Conservation (phyloP, 2,113 vertebrate species). For the Daphoenositta chrysoptera region DNA sequence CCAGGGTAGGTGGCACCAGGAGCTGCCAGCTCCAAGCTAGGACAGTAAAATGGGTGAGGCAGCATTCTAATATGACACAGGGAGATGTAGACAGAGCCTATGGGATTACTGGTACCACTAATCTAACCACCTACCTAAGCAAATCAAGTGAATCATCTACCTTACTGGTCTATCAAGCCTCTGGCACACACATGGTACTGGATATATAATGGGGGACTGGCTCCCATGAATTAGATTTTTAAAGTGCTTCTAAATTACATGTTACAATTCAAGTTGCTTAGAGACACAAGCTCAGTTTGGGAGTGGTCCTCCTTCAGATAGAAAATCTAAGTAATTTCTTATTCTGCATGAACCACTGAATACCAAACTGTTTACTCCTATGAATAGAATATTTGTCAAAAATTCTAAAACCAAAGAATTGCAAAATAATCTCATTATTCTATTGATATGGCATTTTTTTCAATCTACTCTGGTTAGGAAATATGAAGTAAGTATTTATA, state of each 20-base stretch:
- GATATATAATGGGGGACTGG: not conserved
- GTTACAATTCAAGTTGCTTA: not conserved
- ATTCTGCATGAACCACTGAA: not conserved
- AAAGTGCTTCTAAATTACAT: not conserved
- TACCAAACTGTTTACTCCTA: not conserved
- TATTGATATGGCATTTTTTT: not conserved
- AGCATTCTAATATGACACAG: not conserved
- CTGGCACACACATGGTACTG: not conserved
- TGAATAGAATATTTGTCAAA: not conserved
- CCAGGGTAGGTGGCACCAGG: not conserved
- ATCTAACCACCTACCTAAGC: conserved; percentile 23
- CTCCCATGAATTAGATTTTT: not conserved
- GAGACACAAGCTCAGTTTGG: not conserved
- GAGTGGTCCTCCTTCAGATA: not conserved
- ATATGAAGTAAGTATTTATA: not conserved
- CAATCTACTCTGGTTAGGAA: not conserved
- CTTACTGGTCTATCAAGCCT: not conserved
- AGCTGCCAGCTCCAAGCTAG: not conserved
- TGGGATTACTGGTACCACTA: not conserved
- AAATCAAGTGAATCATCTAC: conserved; percentile 41
- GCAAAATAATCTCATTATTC: not conserved
- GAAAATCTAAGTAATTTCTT: not conserved
- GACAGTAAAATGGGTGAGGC: not conserved
- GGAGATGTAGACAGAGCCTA: not conserved
- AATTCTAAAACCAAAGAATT: not conserved